Conservation (phyloP, 1,140 invertebrate genomes). For the Sitobion miscanthi region DNA sequence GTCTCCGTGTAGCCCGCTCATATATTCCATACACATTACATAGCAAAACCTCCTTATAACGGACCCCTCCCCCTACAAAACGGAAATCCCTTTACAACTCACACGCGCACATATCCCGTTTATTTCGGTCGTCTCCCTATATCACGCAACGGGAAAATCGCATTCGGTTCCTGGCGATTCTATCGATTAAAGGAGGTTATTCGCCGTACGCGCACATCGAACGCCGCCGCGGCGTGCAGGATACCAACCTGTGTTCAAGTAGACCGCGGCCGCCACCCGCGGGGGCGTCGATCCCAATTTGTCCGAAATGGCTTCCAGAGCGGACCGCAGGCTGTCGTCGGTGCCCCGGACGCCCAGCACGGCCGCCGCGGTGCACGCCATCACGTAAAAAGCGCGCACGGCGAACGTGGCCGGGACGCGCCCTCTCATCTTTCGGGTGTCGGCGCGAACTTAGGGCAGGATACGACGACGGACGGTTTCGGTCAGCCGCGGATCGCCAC, state of each 20-base stretch:
- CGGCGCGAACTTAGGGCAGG: neutral
- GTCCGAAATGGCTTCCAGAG: conserved; percentile 41
- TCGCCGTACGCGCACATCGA: neutral
- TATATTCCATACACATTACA: no score
- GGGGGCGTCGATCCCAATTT: conserved; percentile 5
- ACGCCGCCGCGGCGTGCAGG: neutral
- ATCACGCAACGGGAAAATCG: neutral
- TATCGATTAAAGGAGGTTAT: no score
- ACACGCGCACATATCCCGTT: no score
- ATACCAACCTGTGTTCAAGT: conserved; percentile 31
- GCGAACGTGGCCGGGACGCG: neutral
- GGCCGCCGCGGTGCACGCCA: neutral
- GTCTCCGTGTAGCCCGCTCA: neutral
- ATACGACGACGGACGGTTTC: neutral
- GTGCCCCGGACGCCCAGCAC: neutral
- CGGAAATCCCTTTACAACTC: no score
- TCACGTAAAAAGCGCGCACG: neutral
- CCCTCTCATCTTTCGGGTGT: neutral
- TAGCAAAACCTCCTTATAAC: no score
- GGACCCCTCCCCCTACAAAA: no score
- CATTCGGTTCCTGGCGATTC: no score
- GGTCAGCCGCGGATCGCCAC: neutral
- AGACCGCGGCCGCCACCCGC: neutral
- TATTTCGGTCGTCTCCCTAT: no score
- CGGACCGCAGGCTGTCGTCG: conserved; percentile 36